These are phyloP conservation scores for Synanthedon tipuliformis DNA, from an alignment of 2,888 invertebrate genomes.

Conservation along the genomic window DNA sequence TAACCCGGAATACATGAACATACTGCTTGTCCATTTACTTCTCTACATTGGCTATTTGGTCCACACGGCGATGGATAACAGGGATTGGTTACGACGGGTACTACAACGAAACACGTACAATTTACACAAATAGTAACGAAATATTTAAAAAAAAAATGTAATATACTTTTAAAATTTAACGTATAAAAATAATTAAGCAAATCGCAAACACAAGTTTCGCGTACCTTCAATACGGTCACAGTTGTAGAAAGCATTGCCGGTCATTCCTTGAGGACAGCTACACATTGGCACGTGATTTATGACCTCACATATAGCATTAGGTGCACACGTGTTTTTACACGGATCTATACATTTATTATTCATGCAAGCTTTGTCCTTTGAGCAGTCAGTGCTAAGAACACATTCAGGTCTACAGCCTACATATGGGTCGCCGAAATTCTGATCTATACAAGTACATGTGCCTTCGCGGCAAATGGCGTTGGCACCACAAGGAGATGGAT, in stretches of 20 bases:
- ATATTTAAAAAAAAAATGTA: not conserved
- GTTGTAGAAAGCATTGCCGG: constrained; percentile 76
- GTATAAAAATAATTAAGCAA: not conserved
- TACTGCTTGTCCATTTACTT: constrained; percentile 75
- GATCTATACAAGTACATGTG: constrained; percentile 70
- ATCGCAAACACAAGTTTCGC: not conserved
- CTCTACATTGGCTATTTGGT: constrained; percentile 78
- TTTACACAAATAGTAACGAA: not conserved
- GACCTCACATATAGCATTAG: constrained; percentile 77
- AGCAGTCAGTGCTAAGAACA: constrained; percentile 75
- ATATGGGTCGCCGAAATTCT: constrained; percentile 76
- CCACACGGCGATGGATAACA: constrained; percentile 83
- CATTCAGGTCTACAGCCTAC: constrained; percentile 78
- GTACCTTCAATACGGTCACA: constrained; percentile 69
- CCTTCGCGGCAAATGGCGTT: constrained; percentile 72
- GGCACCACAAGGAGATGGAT: constrained; percentile 75
- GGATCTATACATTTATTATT: constrained; percentile 78
- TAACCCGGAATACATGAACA: constrained; percentile 80
- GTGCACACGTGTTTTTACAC: constrained; percentile 77
- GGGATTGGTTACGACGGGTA: constrained; percentile 64
- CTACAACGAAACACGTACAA: constrained; percentile 18
- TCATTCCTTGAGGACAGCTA: constrained; percentile 75
- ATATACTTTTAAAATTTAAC: not conserved
- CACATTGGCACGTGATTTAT: constrained; percentile 80
- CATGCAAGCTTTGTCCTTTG: constrained; percentile 73